Percentiles rank a stretch among this genome's conserved stretches.
Conservation (phyloP, 2,888 invertebrate species). For the Conomelus anceps region DNA sequence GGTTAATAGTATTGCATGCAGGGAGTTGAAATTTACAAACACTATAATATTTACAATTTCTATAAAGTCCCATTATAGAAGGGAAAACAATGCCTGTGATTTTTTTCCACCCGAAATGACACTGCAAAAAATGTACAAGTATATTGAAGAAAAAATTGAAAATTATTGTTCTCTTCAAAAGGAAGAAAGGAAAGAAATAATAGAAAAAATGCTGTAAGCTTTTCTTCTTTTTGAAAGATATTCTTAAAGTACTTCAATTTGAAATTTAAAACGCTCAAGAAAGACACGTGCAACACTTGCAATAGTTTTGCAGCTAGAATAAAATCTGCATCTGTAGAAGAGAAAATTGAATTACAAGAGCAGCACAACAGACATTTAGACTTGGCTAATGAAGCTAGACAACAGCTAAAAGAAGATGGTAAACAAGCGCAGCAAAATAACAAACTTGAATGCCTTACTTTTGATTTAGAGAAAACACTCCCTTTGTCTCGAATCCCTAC, state of each 20-base stretch:
- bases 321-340: background rate
- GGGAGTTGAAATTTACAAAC: background rate
- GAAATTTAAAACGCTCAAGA: conserved; percentile 16
- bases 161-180: background rate
- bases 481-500: conserved; percentile 33
- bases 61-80: background rate
- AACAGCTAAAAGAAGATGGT: background rate
- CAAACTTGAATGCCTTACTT: background rate
- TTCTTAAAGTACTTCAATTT: conserved; percentile 18
- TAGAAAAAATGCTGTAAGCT: background rate
- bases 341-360: background rate
- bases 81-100: too few species aligned
- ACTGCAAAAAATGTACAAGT: background rate
- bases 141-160: background rate
- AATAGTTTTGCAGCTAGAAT: background rate
- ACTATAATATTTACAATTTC: background rate
- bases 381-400: background rate
- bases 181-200: background rate
- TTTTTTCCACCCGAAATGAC: background rate
- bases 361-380: background rate
- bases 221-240: conserved; percentile 14
- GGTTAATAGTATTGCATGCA: too few species aligned
- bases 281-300: conserved; percentile 15
- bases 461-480: conserved; percentile 32
- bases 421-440: background rate